Percentiles rank a stretch among this genome's conserved stretches.
Conservation (phyloP, 2,113 vertebrate genomes). For the Patagioenas fasciata region DNA sequence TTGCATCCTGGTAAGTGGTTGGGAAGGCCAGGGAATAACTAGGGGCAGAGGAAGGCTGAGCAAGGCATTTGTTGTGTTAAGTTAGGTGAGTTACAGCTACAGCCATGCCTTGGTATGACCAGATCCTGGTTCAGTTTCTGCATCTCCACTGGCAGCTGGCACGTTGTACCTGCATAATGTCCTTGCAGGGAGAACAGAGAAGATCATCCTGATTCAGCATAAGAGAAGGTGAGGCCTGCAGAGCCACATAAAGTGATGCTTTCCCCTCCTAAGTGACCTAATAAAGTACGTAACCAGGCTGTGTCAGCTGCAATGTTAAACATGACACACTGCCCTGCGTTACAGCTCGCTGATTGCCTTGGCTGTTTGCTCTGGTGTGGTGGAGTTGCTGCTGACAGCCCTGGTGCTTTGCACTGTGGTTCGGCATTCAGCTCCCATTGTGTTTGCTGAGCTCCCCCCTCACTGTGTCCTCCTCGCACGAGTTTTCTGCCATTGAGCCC, state of each 20-base stretch:
- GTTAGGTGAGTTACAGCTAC: background rate
- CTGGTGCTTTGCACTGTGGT: fast-evolving
- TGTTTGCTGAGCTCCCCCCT: background rate
- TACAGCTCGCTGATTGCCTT: background rate
- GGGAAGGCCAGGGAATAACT: background rate
- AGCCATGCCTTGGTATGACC: background rate
- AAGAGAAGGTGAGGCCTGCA: background rate
- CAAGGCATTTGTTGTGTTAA: background rate
- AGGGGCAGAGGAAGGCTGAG: background rate
- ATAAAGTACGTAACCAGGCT: background rate
- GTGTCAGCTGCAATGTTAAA: background rate
- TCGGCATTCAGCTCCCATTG: background rate
- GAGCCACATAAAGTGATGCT: background rate
- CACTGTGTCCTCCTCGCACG: fast-evolving
- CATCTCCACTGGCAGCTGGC: fast-evolving
- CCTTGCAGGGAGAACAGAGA: background rate
- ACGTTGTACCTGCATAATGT: fast-evolving
- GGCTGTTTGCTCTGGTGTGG: background rate
- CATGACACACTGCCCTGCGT: fast-evolving
- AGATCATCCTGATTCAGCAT: background rate
- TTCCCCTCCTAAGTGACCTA: background rate
- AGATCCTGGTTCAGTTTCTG: background rate
- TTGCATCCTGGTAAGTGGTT: fast-evolving
- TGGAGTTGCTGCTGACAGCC: background rate
- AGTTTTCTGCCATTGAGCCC: background rate